phyloP scores from a whole-genome alignment of 2,113 vertebrate genomes.

The Panthera uncia region DNA sequence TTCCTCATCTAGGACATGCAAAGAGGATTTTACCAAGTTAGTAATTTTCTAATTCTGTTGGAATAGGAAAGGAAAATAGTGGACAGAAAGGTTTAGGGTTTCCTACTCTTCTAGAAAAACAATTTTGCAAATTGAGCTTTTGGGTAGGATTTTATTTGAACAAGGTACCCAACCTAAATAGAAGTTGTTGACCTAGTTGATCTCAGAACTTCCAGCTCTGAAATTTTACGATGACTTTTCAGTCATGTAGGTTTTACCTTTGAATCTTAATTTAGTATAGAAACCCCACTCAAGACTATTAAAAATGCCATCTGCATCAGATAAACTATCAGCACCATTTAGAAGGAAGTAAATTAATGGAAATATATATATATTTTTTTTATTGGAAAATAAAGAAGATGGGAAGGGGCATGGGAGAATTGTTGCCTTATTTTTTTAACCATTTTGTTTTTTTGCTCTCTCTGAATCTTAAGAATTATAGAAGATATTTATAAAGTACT shows the following conservation, averaged over 20 bases:
- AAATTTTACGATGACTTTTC: slow-evolving; percentile 18
- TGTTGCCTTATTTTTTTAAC: not conserved
- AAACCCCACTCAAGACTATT: not conserved
- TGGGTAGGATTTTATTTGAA: not conserved
- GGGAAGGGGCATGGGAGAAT: not conserved
- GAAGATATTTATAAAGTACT: slow-evolving; percentile 44
- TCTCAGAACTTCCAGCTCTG: not conserved
- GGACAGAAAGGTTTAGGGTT: not conserved
- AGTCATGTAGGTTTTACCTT: not conserved
- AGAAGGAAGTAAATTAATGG: slow-evolving; percentile 22
- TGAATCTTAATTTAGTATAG: not conserved
- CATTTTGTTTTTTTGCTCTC: not conserved
- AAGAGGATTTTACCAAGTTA: not conserved
- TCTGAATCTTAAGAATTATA: not conserved
- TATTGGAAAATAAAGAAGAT: slow-evolving; percentile 14
- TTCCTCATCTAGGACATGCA: slow-evolving; percentile 10
- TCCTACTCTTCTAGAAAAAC: not conserved
- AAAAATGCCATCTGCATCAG: not conserved
- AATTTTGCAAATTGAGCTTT: not conserved
- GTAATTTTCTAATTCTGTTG: not conserved
- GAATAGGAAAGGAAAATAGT: not conserved
- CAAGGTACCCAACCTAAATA: not conserved
- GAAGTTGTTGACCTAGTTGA: not conserved
- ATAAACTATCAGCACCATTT: not conserved
- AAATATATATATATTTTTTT: slow-evolving; percentile 31